phyloP scores from a whole-genome alignment of 2,113 vertebrate species.

The Falco punctatus region DNA sequence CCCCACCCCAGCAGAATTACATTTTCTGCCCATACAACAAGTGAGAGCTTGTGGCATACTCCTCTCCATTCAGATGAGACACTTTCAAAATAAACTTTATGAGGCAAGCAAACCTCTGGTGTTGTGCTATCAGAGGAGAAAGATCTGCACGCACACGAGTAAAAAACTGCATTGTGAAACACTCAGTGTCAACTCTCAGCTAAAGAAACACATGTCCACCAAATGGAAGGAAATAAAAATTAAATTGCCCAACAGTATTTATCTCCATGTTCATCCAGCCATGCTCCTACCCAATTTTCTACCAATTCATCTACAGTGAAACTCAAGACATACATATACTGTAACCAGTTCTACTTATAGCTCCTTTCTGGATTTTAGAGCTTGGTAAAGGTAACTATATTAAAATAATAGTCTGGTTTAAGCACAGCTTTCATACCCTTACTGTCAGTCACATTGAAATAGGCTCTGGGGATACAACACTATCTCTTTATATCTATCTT shows the following conservation, averaged over 20 bases:
- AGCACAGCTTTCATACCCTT: background rate
- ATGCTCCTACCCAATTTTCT: background rate
- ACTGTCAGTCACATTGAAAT: background rate
- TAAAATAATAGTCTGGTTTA: constrained; percentile 4
- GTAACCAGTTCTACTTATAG: background rate
- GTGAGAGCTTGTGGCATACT: constrained; percentile 15
- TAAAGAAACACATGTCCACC: background rate
- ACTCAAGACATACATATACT: background rate
- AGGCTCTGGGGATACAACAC: background rate
- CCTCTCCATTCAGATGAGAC: background rate
- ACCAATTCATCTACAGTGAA: background rate
- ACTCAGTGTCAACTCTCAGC: background rate
- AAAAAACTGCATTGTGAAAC: background rate
- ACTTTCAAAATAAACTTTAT: constrained; percentile 23
- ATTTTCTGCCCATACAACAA: background rate
- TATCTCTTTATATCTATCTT: background rate
- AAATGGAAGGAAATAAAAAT: background rate
- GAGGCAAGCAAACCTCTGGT: background rate
- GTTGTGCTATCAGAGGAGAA: background rate
- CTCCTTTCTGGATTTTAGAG: background rate
- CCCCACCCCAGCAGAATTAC: background rate
- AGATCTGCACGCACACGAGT: background rate
- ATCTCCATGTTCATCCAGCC: background rate
- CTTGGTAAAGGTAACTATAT: background rate
- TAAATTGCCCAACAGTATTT: background rate